phyloP scores from a whole-genome alignment of 1,140 invertebrate species.

The Chironomus striatipennis region DNA sequence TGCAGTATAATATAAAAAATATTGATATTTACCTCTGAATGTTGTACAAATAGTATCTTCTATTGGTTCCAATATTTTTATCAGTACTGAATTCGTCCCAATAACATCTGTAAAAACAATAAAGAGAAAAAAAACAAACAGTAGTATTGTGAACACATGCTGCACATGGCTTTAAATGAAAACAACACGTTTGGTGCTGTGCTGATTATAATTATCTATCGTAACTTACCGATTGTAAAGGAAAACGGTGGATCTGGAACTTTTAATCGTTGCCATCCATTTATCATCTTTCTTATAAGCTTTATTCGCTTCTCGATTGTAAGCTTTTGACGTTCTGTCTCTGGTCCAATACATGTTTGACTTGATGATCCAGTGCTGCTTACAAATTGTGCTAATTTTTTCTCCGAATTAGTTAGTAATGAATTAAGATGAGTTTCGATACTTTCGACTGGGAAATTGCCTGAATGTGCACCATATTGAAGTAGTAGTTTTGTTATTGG shows the following conservation, averaged over 20 bases:
- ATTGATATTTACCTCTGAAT: constrained; percentile 62
- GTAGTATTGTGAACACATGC: background rate
- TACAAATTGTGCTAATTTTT: constrained; percentile 28
- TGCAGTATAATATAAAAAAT: background rate
- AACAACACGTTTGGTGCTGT: background rate
- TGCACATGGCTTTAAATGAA: background rate
- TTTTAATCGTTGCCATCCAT: constrained; percentile 55
- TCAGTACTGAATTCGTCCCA: constrained; percentile 62
- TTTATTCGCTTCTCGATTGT: constrained; percentile 79
- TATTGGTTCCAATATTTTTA: constrained; percentile 47
- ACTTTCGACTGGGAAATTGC: constrained; percentile 41
- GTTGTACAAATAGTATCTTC: constrained; percentile 72
- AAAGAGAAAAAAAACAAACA: no score
- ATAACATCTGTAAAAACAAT: constrained; percentile 54
- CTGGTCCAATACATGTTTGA: constrained; percentile 56
- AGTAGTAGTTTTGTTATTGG: constrained; percentile 80
- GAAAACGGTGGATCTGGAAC: constrained; percentile 69
- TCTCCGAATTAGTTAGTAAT: background rate
- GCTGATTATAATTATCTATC: no score
- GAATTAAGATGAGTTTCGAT: background rate
- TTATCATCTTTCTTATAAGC: constrained; percentile 56
- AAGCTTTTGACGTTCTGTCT: constrained; percentile 75
- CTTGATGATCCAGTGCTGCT: constrained; percentile 41
- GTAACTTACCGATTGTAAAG: constrained; percentile 51
- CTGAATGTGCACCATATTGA: constrained; percentile 79